phyloP scores from a whole-genome alignment of 2,797 vertebrate species.

The Tinamus major region DNA sequence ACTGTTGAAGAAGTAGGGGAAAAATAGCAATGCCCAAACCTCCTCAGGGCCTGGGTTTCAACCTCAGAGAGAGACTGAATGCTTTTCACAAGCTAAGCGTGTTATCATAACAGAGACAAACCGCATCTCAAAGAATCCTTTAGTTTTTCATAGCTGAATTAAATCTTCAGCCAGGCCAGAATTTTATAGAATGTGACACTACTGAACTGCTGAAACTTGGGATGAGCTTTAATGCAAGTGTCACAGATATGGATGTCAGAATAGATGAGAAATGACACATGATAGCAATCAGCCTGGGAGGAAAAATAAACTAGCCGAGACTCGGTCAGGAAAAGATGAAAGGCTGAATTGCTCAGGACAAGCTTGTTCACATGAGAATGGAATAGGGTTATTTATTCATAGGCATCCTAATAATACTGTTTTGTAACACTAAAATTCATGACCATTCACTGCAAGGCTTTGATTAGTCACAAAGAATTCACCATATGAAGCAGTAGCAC shows the following conservation, averaged over 20 bases:
- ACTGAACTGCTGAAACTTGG: neutral
- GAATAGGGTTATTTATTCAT: neutral
- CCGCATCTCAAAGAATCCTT: neutral
- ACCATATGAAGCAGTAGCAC: accelerated
- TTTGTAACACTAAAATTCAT: neutral
- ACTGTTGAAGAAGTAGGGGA: neutral
- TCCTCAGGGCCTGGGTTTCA: neutral
- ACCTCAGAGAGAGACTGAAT: neutral
- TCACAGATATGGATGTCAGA: neutral
- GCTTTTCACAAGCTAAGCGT: neutral
- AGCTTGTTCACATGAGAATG: neutral
- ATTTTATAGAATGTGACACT: neutral
- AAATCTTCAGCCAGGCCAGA: neutral
- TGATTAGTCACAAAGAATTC: neutral
- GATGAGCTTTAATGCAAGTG: neutral
- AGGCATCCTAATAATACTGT: neutral
- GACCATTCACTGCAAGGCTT: neutral
- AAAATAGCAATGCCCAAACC: neutral
- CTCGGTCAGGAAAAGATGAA: neutral
- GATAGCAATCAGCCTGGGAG: neutral
- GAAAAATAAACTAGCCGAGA: neutral
- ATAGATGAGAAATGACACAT: neutral
- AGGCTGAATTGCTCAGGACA: neutral
- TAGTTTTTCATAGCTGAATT: neutral
- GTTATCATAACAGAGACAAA: neutral